Conservation (phyloP, 2,888 invertebrate species). For the Ophion costatus region DNA sequence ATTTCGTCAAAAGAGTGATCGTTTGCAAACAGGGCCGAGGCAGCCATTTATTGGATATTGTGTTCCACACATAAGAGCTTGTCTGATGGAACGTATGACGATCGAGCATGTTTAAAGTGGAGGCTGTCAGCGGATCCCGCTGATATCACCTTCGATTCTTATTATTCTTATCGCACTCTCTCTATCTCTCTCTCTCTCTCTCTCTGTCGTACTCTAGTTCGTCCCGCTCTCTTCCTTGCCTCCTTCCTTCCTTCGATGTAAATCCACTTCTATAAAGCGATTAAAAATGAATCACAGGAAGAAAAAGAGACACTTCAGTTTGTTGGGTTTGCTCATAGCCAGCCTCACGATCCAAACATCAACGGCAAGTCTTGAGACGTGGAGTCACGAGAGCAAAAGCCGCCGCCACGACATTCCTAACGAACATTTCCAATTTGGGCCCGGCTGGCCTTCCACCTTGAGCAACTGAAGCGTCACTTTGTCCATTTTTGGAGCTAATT, state of each 20-base stretch:
- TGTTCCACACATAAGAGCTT: no score
- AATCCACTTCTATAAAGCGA: not conserved
- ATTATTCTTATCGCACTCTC: not conserved
- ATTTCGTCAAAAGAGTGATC: no score
- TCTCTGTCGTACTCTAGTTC: not conserved
- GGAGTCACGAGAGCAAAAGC: not conserved
- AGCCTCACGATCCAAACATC: not conserved
- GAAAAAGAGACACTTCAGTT: not conserved
- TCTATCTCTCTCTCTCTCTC: slow-evolving; percentile 1
- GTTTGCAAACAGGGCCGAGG: no score
- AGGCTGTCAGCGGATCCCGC: slow-evolving; percentile 25
- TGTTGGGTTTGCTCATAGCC: not conserved
- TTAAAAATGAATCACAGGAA: slow-evolving; percentile 8
- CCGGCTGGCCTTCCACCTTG: not conserved
- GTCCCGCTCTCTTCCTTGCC: not conserved
- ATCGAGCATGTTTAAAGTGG: not conserved
- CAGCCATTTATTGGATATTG: no score
- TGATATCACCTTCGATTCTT: slow-evolving; percentile 18
- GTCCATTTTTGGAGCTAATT: not conserved
- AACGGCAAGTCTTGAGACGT: not conserved
- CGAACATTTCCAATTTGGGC: not conserved
- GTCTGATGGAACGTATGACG: not conserved
- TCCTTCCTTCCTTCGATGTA: not conserved
- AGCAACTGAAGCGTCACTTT: not conserved
- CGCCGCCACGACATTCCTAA: not conserved